A percentile compares a stretch with the other conserved stretches of the same genome.
Conservation (phyloP, 2,113 vertebrate species). For the Indicator indicator region DNA sequence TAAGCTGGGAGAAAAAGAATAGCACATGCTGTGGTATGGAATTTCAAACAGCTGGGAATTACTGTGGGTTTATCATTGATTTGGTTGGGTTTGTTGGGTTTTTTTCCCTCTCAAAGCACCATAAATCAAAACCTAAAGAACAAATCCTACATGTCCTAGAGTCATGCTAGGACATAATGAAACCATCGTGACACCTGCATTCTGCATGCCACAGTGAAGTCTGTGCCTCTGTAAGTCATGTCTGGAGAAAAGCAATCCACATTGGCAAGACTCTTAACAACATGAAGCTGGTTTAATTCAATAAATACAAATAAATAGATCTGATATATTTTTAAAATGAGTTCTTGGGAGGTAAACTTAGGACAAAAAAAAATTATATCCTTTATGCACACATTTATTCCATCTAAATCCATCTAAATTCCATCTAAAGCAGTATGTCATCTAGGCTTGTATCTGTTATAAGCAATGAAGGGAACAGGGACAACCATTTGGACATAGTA, state of each 20-base stretch:
- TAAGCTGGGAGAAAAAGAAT: neutral
- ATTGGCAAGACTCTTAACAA: neutral
- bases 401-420: neutral
- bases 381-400: neutral
- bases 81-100: neutral
- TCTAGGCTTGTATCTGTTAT: neutral
- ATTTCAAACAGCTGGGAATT: neutral
- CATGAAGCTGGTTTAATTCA: neutral
- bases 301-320: neutral
- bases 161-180: neutral
- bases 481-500: neutral
- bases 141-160: neutral
- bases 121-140: neutral
- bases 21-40: neutral
- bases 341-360: neutral
- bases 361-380: neutral
- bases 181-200: neutral
- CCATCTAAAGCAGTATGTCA: neutral
- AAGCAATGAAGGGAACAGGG: neutral
- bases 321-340: neutral
- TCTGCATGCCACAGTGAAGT: neutral
- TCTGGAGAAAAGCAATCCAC: neutral
- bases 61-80: neutral
- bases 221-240: neutral
- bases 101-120: neutral